Percentiles rank a stretch among this genome's conserved stretches.
These are phyloP conservation scores for Lophius piscatorius DNA, from an alignment of 2,113 vertebrate genomes.

Conservation along the genomic window DNA sequence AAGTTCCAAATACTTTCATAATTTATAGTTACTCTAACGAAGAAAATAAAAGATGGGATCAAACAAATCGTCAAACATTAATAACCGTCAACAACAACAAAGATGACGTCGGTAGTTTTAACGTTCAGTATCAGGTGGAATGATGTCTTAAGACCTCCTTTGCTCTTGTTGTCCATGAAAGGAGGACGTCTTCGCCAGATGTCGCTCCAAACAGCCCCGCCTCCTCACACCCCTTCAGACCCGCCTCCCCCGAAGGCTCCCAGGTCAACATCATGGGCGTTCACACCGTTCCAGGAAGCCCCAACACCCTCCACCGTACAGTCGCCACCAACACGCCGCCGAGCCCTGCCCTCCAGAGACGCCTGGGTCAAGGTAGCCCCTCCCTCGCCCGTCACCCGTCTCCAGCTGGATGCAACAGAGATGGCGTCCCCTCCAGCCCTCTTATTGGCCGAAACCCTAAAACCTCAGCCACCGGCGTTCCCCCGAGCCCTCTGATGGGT, in stretches of 20 bases:
- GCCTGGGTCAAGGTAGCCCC: slow-evolving; percentile 82
- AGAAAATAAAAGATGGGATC: too few relatives aligned
- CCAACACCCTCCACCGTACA: slow-evolving; percentile 92
- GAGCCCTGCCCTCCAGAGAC: slow-evolving; percentile 88
- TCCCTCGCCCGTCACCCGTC: slow-evolving; percentile 51
- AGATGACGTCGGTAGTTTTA: too few relatives aligned
- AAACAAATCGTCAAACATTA: too few relatives aligned
- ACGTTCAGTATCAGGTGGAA: too few relatives aligned
- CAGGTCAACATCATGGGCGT: slow-evolving; percentile 82
- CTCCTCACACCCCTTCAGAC: slow-evolving; percentile 53
- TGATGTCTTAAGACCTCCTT: background rate
- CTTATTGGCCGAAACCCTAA: slow-evolving; percentile 63
- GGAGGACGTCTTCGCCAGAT: slow-evolving; percentile 65
- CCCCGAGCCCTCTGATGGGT: slow-evolving; percentile 74
- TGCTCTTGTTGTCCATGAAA: background rate
- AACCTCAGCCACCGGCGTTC: slow-evolving; percentile 33
- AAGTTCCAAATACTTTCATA: too few relatives aligned
- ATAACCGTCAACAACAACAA: too few relatives aligned
- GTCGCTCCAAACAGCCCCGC: slow-evolving; percentile 47
- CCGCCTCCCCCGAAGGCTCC: slow-evolving; percentile 76
- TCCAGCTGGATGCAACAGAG: slow-evolving; percentile 29
- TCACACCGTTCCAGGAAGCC: slow-evolving; percentile 88
- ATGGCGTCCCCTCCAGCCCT: slow-evolving; percentile 68
- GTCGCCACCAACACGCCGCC: slow-evolving; percentile 95
- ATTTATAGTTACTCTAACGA: too few relatives aligned